phyloP scores from a whole-genome alignment of 2,888 invertebrate species.

The Cordilura impudica region DNA sequence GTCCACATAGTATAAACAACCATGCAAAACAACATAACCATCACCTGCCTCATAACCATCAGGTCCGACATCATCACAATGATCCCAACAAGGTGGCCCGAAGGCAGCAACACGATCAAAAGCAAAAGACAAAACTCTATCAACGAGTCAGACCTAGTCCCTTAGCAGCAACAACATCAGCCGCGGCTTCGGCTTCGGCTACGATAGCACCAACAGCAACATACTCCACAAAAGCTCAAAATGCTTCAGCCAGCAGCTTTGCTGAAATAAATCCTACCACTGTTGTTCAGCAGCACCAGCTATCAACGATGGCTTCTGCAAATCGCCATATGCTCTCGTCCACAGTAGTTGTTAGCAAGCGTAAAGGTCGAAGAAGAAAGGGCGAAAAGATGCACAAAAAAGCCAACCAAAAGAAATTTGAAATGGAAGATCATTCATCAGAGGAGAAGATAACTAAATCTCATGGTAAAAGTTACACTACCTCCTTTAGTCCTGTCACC shows the following conservation, averaged over 20 bases:
- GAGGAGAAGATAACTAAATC: neutral
- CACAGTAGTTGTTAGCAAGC: slow-evolving; percentile 69
- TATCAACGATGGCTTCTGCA: slow-evolving; percentile 63
- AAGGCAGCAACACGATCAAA: slow-evolving; percentile 72
- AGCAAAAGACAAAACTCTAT: slow-evolving; percentile 70
- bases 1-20: slow-evolving; percentile 62
- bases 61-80: slow-evolving; percentile 76
- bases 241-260: neutral
- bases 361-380: slow-evolving; percentile 74
- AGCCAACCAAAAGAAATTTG: slow-evolving; percentile 32
- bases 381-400: slow-evolving; percentile 60
- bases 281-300: slow-evolving; percentile 31
- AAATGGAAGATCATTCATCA: slow-evolving; percentile 19
- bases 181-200: slow-evolving; percentile 44
- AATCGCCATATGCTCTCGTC: slow-evolving; percentile 51
- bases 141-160: slow-evolving; percentile 66
- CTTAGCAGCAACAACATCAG: slow-evolving; percentile 64
- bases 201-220: slow-evolving; percentile 50
- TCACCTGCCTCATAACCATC: slow-evolving; percentile 71
- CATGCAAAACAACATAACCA: slow-evolving; percentile 65
- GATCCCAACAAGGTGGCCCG: slow-evolving; percentile 73
- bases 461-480: neutral
- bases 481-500: neutral
- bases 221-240: slow-evolving; percentile 37
- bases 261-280: slow-evolving; percentile 56